Evolutionary conservation across 2,797 vertebrate genomes (phyloP), one percentile per base, ranked within the genome.

Genomic region (Pygocentrus nattereri): DNA sequence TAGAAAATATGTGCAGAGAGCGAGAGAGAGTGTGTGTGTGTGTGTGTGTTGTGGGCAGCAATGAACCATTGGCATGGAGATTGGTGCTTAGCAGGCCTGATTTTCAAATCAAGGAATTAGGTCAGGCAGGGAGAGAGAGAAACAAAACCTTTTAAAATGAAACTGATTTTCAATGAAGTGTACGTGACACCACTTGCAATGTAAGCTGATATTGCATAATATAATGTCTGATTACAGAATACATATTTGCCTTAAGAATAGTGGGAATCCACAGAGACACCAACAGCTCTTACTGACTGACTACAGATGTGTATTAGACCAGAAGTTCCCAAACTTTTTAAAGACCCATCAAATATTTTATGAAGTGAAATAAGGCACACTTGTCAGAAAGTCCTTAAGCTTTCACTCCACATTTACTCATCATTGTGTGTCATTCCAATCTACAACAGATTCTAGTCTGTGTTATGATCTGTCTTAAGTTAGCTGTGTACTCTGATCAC

Each of bases 41-140:
- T 69, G 67, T 47, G 67, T 69, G 67, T 30, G 49, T 31, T 73
- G 27, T 74, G 71, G 31, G 25, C 44, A 31, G 69, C 27, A 30
- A 18, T 18, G 21, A 52, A 77, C 49, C 68, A 23, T 25, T 82
- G 50, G 58, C 31, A 27, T 56, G 67, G 74, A 71, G 58, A 56
- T 71, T 64, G 38, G 65, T 21, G 58, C 73, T 72, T 71, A 41
- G 27, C 27, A 59, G 44, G 49, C 54, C 65, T 77, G 74, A 49
- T 56, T 65, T 74, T 78, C 4, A 2, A 68, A 67, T 50, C 41
- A 82, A 64, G 30, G 70, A 83, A 78, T 21, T 78, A 27, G 76
- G 76, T 69, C 81, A 79, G 59, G 23, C 58, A 58, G 62, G 47
- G n/a, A 15, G 27, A 56, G 16, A 58, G 52, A 34, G 23, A 19